Conservation (phyloP, 2,113 vertebrate species). For the Scatophagus argus region DNA sequence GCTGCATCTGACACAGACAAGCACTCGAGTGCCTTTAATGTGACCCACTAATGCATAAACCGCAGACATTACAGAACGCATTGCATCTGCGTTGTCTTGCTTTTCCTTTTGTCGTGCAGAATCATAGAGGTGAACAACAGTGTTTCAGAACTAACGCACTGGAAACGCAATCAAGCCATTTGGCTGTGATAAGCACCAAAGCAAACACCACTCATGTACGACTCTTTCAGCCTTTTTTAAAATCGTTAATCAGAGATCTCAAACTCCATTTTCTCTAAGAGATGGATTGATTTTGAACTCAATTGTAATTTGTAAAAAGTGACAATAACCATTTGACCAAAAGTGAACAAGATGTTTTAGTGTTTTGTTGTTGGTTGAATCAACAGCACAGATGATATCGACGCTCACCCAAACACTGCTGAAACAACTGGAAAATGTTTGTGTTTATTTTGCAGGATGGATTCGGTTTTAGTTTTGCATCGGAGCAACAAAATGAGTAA, state of each 20-base stretch:
- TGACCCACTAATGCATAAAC: conserved; percentile 57
- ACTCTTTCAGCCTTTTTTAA: not conserved
- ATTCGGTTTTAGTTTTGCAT: conserved; percentile 28
- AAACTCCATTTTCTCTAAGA: not conserved
- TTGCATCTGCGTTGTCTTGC: not conserved
- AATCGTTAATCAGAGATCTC: not conserved
- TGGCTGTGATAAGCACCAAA: too few species aligned
- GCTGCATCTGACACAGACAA: conserved; percentile 60
- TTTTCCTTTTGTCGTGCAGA: not conserved
- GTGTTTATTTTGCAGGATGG: conserved; percentile 60
- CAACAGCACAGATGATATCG: not conserved
- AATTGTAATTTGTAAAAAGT: not conserved
- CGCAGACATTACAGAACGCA: not conserved
- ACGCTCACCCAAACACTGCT: not conserved
- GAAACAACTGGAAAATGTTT: not conserved
- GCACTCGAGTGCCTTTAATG: conserved; percentile 33
- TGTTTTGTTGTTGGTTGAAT: not conserved
- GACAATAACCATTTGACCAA: not conserved
- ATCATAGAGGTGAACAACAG: not conserved
- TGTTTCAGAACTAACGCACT: not conserved
- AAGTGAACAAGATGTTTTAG: not conserved
- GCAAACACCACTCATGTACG: not conserved
- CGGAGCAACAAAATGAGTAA: conserved; percentile 60
- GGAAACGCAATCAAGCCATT: not conserved
- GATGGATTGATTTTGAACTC: not conserved